Evolutionary conservation across 2,888 invertebrate species (phyloP).

Genomic region (Gymnoscelis rufifasciata): DNA sequence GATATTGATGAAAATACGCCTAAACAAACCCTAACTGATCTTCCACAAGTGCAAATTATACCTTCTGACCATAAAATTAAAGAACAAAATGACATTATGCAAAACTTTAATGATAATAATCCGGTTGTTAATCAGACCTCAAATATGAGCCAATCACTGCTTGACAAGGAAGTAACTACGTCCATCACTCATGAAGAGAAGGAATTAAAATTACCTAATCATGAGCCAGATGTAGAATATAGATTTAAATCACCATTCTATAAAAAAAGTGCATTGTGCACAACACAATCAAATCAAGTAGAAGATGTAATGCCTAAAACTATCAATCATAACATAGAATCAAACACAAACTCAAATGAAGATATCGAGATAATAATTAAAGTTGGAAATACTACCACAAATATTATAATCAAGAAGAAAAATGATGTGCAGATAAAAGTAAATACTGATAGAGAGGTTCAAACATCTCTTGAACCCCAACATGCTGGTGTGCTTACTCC

Average conservation of each 20-base stretch:
- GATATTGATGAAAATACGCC: slow-evolving; percentile 57
- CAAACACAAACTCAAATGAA: slow-evolving; percentile 38
- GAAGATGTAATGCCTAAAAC: slow-evolving; percentile 23
- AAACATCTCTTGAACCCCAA: slow-evolving; percentile 55
- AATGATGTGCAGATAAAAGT: slow-evolving; percentile 58
- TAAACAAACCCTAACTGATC: slow-evolving; percentile 16
- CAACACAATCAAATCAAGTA: slow-evolving; percentile 13
- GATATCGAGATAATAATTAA: slow-evolving; percentile 66
- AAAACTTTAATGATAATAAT: not conserved
- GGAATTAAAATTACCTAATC: not conserved
- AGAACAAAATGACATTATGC: slow-evolving; percentile 3
- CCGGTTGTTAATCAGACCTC: slow-evolving; percentile 1
- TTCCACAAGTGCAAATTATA: slow-evolving; percentile 16
- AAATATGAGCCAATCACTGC: slow-evolving; percentile 7
- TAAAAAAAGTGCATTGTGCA: slow-evolving; percentile 44
- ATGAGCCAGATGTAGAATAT: not conserved
- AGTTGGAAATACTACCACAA: slow-evolving; percentile 58
- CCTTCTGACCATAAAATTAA: slow-evolving; percentile 12
- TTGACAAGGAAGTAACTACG: slow-evolving; percentile 3
- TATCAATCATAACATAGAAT: slow-evolving; percentile 30
- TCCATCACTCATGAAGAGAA: slow-evolving; percentile 2
- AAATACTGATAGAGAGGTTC: slow-evolving; percentile 55
- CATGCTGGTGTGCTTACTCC: slow-evolving; percentile 9
- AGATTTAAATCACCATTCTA: slow-evolving; percentile 45
- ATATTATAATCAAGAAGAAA: slow-evolving; percentile 59